Base-by-base conservation (phyloP, 2,888 invertebrate species). In the Dynastes grantii region DNA sequence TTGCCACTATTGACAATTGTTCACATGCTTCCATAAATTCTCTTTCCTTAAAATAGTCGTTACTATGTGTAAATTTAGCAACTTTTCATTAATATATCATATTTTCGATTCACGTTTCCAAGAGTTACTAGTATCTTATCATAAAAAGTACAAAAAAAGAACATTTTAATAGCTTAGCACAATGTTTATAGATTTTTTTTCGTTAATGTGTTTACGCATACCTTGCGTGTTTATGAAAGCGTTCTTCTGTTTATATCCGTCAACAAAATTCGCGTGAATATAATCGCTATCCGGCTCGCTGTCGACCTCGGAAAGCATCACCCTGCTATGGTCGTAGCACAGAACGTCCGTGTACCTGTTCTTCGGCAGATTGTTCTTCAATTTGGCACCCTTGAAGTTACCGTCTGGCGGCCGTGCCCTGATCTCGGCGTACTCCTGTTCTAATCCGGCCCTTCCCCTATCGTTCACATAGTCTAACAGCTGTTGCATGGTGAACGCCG, bases 161-260 rank as follows among this genome's bases (percentile, higher is more conserved):
- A 58, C 58, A 58, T 58, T 22, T 58, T 45, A 45, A 45, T 45
- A 45, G 45, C 11, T 11, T 45, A 45, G 45, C 55, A 5, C 13
- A 53, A 53, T 22, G 22, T 58, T 58, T 58, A 58, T 22, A 22
- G 4, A 45, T 45, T 58, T 16, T 58, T 29, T 29, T 37, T 29
- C 37, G 16, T 67, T n/a, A 40, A 37, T 45, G 9, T 40, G 65
- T 67, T 67, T 45, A 61, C 58, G 40, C 85, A 87, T 84, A 96
- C 96, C 98, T 92, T 99, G 98, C 84, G 98, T 98, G 86, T 96
- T 98, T 87, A 99, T 98, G 90, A 97, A 99, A 76, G 98, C 98
- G 90, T 97, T 97, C 88, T 97, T 97, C 90, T 98, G 98, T 89
- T 97, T 97, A 90, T 98, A 98, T 22, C 98, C 98, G 90, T 98